phyloP scores from a whole-genome alignment of 64 coral and sea anemone species.

The Montipora efflorescens region DNA sequence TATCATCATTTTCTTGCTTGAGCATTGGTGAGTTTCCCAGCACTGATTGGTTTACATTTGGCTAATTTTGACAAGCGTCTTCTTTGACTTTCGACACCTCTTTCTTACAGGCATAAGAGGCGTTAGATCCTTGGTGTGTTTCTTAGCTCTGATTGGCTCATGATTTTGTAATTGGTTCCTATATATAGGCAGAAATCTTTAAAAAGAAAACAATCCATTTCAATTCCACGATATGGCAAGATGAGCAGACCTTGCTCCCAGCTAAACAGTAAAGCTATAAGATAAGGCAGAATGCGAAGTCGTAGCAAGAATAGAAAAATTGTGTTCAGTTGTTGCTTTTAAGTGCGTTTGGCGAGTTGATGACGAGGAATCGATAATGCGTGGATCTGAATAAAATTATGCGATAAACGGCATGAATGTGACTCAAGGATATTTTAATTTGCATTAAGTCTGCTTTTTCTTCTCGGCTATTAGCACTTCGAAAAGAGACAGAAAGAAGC shows the following conservation, averaged over 20 bases:
- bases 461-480: slow-evolving; percentile 2
- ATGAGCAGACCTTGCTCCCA: slow-evolving; percentile 34
- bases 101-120: too few relatives aligned
- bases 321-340: slow-evolving; percentile 12
- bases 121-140: too few relatives aligned
- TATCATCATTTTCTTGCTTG: too few relatives aligned
- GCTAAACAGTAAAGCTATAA: slow-evolving; percentile 28
- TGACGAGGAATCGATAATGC: slow-evolving; percentile 2
- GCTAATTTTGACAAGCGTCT: too few relatives aligned
- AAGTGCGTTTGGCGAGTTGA: slow-evolving; percentile 30
- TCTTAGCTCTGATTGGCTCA: too few relatives aligned
- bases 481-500: neutral
- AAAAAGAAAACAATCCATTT: too few relatives aligned
- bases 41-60: too few relatives aligned
- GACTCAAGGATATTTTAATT: neutral
- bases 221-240: neutral
- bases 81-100: too few relatives aligned
- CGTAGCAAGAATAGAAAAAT: neutral
- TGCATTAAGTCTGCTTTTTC: neutral
- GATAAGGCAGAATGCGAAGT: slow-evolving; percentile 8
- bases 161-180: too few relatives aligned
- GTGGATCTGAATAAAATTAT: slow-evolving; percentile 27
- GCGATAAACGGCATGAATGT: slow-evolving; percentile 38
- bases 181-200: too few relatives aligned
- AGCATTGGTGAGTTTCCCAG: too few relatives aligned